Evolutionary conservation across 2,113 vertebrate genomes (phyloP).

Genomic region (Mastomys coucha): DNA sequence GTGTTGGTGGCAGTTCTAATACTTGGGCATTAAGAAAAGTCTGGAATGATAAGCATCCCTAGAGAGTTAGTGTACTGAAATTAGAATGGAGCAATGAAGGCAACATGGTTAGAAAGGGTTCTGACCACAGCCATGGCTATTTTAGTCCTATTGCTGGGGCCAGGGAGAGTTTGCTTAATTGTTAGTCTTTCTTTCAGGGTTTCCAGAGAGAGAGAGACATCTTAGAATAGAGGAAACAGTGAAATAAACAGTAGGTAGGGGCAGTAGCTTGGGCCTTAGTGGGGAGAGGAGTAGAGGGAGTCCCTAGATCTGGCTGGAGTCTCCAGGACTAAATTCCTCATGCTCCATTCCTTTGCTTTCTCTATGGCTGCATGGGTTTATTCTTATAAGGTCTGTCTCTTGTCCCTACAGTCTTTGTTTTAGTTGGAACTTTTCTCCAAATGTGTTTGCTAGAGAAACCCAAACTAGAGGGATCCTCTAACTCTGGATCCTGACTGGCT

Average conservation of each 20-base stretch:
- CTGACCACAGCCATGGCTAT: background rate
- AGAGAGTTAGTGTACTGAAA: conserved; percentile 6
- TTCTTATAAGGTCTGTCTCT: background rate
- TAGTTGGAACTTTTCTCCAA: background rate
- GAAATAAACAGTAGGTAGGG: background rate
- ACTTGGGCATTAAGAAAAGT: conserved; percentile 25
- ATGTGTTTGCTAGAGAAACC: background rate
- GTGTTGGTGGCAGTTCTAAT: conserved; percentile 1
- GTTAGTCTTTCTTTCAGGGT: background rate
- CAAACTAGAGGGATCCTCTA: background rate
- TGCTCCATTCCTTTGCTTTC: background rate
- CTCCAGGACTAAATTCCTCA: background rate
- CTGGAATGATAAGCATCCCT: background rate
- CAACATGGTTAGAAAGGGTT: conserved; percentile 40
- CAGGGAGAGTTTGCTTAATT: background rate
- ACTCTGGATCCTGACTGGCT: background rate
- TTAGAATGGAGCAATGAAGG: background rate
- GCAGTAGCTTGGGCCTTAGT: background rate
- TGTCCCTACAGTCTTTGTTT: background rate
- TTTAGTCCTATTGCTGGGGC: background rate
- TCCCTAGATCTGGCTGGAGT: background rate
- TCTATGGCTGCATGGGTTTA: background rate
- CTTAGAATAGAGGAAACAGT: background rate
- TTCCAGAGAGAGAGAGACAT: background rate
- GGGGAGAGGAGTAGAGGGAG: background rate